phyloP scores from a whole-genome alignment of 2,888 invertebrate genomes.

The Sclerodermus sp. region DNA sequence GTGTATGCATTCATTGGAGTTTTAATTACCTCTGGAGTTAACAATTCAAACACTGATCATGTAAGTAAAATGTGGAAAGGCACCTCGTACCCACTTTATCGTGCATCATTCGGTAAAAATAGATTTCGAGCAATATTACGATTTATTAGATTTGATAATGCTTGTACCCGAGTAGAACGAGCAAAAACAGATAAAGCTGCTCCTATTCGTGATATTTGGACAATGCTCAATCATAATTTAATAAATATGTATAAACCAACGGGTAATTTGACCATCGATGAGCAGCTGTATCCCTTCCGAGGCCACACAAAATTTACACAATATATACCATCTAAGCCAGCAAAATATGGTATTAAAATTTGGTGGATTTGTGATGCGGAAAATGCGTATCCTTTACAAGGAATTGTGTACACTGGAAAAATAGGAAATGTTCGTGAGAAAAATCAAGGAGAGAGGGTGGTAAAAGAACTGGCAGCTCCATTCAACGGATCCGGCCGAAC shows the following conservation, averaged over 20 bases:
- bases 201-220: constrained; percentile 31
- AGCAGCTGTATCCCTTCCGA: constrained; percentile 39
- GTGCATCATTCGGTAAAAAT: constrained; percentile 18
- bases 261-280: constrained; percentile 38
- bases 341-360: constrained; percentile 35
- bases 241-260: constrained; percentile 32
- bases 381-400: constrained; percentile 30
- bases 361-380: constrained; percentile 38
- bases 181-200: constrained; percentile 35
- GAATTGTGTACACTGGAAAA: constrained; percentile 29
- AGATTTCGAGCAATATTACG: constrained; percentile 23
- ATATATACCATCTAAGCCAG: constrained; percentile 31
- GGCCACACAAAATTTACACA: constrained; percentile 35
- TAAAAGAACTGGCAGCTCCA: constrained; percentile 33
- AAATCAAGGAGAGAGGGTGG: constrained; percentile 34
- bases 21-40: constrained; percentile 24
- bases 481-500: constrained; percentile 35
- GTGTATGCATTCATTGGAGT: constrained; percentile 24
- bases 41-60: constrained; percentile 27
- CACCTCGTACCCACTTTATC: constrained; percentile 21
- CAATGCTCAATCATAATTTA: constrained; percentile 39
- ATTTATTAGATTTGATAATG: constrained; percentile 39
- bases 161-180: constrained; percentile 28
- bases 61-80: constrained; percentile 23
- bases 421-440: constrained; percentile 25